Evolutionary conservation across 1,140 invertebrate species (phyloP).

Genomic region (Diachasma alloeum): DNA sequence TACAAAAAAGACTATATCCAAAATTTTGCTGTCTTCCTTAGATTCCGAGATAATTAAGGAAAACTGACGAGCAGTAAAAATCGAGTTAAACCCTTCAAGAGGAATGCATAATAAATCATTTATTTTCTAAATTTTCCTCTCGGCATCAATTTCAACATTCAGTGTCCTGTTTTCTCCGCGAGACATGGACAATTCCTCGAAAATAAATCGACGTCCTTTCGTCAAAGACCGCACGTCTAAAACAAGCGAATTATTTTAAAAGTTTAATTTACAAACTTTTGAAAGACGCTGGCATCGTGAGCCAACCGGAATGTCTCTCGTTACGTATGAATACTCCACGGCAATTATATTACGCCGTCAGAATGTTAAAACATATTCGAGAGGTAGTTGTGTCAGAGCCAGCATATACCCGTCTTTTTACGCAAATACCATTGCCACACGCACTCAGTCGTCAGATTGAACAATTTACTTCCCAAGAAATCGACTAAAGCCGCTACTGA

Average conservation of each 20-base stretch:
- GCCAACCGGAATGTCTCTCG: background rate
- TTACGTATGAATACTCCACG: background rate
- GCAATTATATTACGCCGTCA: conserved; percentile 2
- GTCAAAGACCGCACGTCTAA: too few relatives aligned
- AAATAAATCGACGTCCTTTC: too few relatives aligned
- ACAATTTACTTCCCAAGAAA: conserved; percentile 25
- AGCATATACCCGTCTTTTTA: conserved; percentile 3
- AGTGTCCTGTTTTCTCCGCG: too few relatives aligned
- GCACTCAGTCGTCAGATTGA: background rate
- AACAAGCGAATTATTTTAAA: background rate
- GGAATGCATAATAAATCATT: too few relatives aligned
- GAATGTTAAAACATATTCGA: background rate
- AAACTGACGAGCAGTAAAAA: too few relatives aligned
- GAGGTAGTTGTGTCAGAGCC: background rate
- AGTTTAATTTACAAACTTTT: background rate
- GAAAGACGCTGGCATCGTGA: background rate
- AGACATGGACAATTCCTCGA: too few relatives aligned
- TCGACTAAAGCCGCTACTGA: background rate
- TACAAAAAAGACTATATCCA: too few relatives aligned
- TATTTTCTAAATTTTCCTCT: too few relatives aligned
- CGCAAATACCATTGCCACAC: conserved; percentile 7
- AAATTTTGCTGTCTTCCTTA: too few relatives aligned
- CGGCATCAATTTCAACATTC: too few relatives aligned
- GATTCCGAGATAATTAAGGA: too few relatives aligned
- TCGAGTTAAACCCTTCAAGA: too few relatives aligned